These are phyloP conservation scores for Lissonota sp. DNA, from an alignment of 2,888 invertebrate genomes.

Conservation along the genomic window DNA sequence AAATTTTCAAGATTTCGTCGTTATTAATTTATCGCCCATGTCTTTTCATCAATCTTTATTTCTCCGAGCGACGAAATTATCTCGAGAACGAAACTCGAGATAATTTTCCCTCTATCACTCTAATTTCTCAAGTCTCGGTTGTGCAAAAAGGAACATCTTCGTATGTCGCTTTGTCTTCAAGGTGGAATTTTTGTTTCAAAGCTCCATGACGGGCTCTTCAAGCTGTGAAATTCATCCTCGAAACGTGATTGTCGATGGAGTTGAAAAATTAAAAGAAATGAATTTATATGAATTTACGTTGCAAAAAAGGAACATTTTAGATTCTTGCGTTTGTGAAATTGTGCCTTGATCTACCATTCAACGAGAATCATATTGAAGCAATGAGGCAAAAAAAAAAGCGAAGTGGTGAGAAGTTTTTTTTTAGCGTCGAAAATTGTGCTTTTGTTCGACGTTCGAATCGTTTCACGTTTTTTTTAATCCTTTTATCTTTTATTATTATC, in stretches of 20 bases:
- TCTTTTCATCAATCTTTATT: constrained; percentile 13
- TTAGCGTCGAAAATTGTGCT: constrained; percentile 27
- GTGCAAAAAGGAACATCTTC: too few relatives aligned
- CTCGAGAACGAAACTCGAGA: too few relatives aligned
- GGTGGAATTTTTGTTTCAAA: too few relatives aligned
- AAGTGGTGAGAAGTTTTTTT: background rate
- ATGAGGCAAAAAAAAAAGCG: constrained; percentile 46
- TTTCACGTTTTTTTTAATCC: background rate
- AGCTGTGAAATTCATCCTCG: too few relatives aligned
- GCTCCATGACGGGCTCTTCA: too few relatives aligned
- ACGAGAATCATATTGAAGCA: constrained; percentile 35
- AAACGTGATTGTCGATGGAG: too few relatives aligned
- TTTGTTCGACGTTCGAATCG: constrained; percentile 4
- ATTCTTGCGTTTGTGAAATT: constrained; percentile 10
- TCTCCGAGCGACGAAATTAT: background rate
- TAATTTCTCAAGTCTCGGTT: too few relatives aligned
- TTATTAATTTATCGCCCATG: constrained; percentile 32
- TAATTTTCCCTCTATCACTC: too few relatives aligned
- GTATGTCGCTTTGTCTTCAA: too few relatives aligned
- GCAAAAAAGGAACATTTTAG: background rate
- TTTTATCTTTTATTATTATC: constrained; percentile 32
- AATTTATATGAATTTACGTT: too few relatives aligned
- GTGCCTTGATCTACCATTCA: constrained; percentile 37
- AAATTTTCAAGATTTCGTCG: constrained; percentile 20
- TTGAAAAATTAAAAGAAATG: too few relatives aligned